Evolutionary conservation across 37 sponge, comb jelly and placozoan species (phyloP).

Genomic region (Axinella damicornis): DNA sequence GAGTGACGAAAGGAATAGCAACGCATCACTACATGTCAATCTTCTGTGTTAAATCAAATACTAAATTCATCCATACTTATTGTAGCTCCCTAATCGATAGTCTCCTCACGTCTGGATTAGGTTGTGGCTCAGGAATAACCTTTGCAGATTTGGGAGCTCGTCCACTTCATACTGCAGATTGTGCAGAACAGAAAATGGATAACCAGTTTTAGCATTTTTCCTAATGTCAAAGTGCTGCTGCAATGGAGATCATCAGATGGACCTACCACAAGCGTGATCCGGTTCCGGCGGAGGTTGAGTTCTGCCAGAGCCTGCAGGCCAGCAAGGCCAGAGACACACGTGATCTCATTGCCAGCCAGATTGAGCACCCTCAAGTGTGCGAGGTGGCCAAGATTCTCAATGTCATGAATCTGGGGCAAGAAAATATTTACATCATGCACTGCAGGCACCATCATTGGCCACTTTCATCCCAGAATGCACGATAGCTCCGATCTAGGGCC

Average conservation of each 20-base stretch:
- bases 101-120: conserved; percentile 69
- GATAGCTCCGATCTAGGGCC: too few species aligned
- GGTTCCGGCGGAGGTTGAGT: conserved; percentile 92
- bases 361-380: conserved; percentile 90
- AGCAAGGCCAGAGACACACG: conserved; percentile 60
- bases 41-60: too few species aligned
- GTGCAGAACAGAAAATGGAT: too few species aligned
- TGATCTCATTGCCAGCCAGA: conserved; percentile 94
- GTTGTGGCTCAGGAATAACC: conserved; percentile 94
- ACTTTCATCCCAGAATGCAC: too few species aligned
- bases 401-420: conserved; percentile 69
- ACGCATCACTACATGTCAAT: too few species aligned
- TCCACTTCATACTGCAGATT: conserved; percentile 82
- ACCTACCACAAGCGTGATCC: conserved; percentile 71
- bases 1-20: too few species aligned
- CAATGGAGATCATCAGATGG: too few species aligned
- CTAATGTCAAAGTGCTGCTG: too few species aligned
- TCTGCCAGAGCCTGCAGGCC: conserved; percentile 85
- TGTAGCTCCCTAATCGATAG: neutral
- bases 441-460: too few species aligned
- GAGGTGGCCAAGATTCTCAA: conserved; percentile 83
- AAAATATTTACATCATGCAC: neutral
- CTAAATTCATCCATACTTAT: too few species aligned
- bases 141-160: conserved; percentile 81
- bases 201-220: neutral